Conservation (phyloP, 37 sponge, comb jelly and placozoan species). For the Beroe forskalii region DNA sequence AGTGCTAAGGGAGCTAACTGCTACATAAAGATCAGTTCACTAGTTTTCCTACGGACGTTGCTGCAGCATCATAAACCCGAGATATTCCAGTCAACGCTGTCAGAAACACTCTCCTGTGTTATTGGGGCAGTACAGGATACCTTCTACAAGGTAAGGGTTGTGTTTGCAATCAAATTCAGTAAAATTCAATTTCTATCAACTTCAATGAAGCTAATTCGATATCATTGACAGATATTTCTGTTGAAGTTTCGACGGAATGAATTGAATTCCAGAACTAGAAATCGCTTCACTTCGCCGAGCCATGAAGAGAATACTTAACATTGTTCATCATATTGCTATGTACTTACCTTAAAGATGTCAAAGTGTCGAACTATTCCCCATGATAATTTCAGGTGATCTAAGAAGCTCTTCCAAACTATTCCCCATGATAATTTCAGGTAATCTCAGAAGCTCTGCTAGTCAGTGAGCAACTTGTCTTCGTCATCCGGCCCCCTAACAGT, state of each 20-base stretch:
- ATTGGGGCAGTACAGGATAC: slow-evolving; percentile 82
- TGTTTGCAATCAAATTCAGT: too few species aligned
- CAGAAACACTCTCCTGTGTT: slow-evolving; percentile 69
- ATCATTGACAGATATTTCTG: too few species aligned
- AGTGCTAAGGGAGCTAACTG: slow-evolving; percentile 82
- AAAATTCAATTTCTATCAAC: too few species aligned
- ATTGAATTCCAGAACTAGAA: too few species aligned
- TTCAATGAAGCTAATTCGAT: too few species aligned
- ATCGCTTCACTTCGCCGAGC: too few species aligned
- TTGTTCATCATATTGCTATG: too few species aligned
- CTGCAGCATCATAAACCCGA: slow-evolving; percentile 75
- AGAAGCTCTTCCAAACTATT: slow-evolving; percentile 88
- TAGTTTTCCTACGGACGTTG: slow-evolving; percentile 83
- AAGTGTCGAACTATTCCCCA: too few species aligned
- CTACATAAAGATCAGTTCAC: slow-evolving; percentile 95
- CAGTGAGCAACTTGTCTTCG: slow-evolving; percentile 79
- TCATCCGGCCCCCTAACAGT: slow-evolving; percentile 78
- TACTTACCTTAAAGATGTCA: too few species aligned
- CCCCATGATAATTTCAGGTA: slow-evolving; percentile 67
- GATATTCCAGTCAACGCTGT: slow-evolving; percentile 82
- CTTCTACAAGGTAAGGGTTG: slow-evolving; percentile 90
- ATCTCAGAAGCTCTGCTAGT: slow-evolving; percentile 92
- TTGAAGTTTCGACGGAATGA: too few species aligned
- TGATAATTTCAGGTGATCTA: slow-evolving; percentile 73
- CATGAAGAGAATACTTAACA: too few species aligned